Evolutionary conservation across 2,888 invertebrate genomes (phyloP).

Genomic region (Pseudococcus longispinus): DNA sequence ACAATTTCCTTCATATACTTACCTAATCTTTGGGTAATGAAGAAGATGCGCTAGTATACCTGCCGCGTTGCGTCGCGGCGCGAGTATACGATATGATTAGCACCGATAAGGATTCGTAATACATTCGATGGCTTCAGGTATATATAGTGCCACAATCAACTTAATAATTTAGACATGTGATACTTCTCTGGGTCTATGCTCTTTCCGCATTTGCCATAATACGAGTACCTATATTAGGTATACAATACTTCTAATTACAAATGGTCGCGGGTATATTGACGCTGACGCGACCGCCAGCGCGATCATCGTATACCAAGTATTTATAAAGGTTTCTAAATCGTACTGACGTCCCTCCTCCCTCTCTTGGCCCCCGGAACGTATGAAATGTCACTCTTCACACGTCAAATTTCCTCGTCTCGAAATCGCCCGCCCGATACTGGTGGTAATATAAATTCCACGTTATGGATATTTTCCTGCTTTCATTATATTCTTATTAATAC

Average conservation of each 20-base stretch:
- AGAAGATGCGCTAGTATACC: neutral
- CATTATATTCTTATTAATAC: no score
- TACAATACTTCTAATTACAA: neutral
- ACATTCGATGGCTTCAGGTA: conserved; percentile 50
- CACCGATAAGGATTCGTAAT: conserved; percentile 47
- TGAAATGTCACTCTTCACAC: conserved; percentile 40
- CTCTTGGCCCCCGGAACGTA: neutral
- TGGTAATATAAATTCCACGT: conserved; percentile 4
- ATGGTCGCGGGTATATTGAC: neutral
- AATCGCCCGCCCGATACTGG: neutral
- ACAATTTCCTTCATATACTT: neutral
- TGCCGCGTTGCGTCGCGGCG: neutral
- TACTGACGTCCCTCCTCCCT: no score
- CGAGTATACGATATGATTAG: conserved; percentile 47
- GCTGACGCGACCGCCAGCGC: neutral
- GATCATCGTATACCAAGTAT: neutral
- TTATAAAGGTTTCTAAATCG: conserved; percentile 44
- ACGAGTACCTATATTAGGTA: neutral
- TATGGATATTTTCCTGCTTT: neutral
- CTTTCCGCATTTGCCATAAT: conserved; percentile 30
- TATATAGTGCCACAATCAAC: conserved; percentile 38
- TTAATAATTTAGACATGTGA: conserved; percentile 41
- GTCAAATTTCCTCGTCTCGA: neutral
- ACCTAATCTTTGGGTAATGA: conserved; percentile 22
- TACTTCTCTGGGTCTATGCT: conserved; percentile 13